Conservation (phyloP, 2,797 vertebrate species). For the Taeniopygia guttata region DNA sequence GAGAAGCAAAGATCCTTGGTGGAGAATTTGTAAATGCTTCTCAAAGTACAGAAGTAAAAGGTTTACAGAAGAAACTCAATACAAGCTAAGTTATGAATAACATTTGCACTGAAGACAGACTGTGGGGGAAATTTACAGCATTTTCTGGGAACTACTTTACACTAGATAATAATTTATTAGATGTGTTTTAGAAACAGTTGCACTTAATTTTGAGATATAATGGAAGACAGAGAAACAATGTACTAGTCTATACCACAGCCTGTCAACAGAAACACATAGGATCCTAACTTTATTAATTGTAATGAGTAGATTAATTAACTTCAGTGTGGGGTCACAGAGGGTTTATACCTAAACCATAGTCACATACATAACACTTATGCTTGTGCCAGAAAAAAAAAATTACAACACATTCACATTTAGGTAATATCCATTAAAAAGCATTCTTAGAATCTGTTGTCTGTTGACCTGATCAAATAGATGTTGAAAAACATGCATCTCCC, state of each 20-base stretch:
- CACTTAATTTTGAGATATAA: neutral
- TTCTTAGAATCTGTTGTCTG: neutral
- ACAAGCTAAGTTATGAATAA: neutral
- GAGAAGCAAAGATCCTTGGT: neutral
- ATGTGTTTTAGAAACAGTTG: neutral
- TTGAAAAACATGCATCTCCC: conserved; percentile 75
- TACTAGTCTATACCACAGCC: neutral
- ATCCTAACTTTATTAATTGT: neutral
- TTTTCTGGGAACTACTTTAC: neutral
- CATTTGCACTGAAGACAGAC: neutral
- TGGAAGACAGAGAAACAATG: neutral
- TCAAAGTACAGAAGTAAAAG: neutral
- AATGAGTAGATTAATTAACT: neutral
- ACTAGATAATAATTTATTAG: neutral
- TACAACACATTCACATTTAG: neutral
- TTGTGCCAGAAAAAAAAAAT: neutral
- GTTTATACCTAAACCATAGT: neutral
- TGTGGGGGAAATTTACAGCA: neutral
- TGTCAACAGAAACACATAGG: neutral
- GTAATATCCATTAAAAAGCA: neutral
- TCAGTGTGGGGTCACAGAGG: neutral
- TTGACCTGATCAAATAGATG: conserved; percentile 77
- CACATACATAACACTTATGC: neutral
- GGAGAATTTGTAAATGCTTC: neutral
- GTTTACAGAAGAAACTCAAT: neutral